Conservation (phyloP, 2,888 invertebrate genomes). For the Platycheirus albimanus region DNA sequence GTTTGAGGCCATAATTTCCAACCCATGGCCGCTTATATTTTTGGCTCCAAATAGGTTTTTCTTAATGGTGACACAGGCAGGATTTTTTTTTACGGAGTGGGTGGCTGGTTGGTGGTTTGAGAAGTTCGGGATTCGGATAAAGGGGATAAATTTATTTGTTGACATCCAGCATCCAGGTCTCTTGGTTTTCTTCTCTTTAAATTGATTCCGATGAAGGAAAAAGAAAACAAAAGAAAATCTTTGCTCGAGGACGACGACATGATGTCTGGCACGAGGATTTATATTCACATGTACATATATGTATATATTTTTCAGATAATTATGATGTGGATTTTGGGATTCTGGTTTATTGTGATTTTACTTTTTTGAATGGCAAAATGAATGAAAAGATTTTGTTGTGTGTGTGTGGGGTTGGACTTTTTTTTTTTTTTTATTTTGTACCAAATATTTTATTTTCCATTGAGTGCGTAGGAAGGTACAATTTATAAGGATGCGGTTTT, state of each 20-base stretch:
- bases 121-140: too few species aligned
- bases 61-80: conserved; percentile 25
- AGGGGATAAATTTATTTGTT: conserved; percentile 58
- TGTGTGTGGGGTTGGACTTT: too few species aligned
- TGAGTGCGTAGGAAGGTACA: too few species aligned
- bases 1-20: conserved; percentile 56
- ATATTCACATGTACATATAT: conserved; percentile 45
- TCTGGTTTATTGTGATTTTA: too few species aligned
- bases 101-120: not conserved
- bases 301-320: conserved; percentile 9
- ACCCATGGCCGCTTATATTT: not conserved
- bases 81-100: not conserved
- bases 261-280: conserved; percentile 64
- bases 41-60: conserved; percentile 38
- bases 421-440: too few species aligned
- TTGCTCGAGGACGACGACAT: conserved; percentile 52
- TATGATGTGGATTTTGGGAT: too few species aligned
- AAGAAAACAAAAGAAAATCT: not conserved
- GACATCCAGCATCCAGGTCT: conserved; percentile 56
- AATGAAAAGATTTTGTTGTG: too few species aligned
- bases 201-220: conserved; percentile 32
- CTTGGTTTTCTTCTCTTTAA: conserved; percentile 24
- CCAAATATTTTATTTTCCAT: too few species aligned
- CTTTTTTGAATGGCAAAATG: too few species aligned
- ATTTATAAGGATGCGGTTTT: too few species aligned